A percentile compares a stretch with the other conserved stretches of the same genome.
These are phyloP conservation scores for Meghimatium bilineatum DNA, from an alignment of 2,888 invertebrate genomes.

Conservation along the genomic window DNA sequence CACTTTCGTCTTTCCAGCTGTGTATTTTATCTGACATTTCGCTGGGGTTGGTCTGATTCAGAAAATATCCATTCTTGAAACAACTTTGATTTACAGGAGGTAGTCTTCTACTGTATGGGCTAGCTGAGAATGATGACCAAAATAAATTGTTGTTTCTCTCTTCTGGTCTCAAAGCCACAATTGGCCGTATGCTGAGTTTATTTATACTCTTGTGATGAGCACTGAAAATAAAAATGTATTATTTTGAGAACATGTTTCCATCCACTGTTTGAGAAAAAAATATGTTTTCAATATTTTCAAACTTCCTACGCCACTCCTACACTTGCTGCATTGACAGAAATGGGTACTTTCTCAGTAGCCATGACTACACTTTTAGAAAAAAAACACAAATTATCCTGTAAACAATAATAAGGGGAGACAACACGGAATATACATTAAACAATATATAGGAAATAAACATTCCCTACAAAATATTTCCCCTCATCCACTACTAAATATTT, in stretches of 20 bases:
- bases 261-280: neutral
- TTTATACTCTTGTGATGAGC: conserved; percentile 66
- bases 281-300: too few species aligned
- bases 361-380: too few species aligned
- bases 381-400: too few species aligned
- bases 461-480: too few species aligned
- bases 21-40: neutral
- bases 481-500: too few species aligned
- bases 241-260: neutral
- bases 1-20: neutral
- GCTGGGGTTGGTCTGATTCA: neutral
- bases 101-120: conserved; percentile 32
- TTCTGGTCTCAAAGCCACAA: conserved; percentile 61
- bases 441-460: too few species aligned
- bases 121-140: conserved; percentile 60
- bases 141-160: conserved; percentile 71
- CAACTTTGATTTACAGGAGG: conserved; percentile 40
- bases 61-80: neutral
- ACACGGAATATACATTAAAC: too few species aligned
- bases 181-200: conserved; percentile 60
- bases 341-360: too few species aligned
- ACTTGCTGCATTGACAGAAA: too few species aligned
- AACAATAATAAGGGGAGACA: too few species aligned
- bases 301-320: neutral
- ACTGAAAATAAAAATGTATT: conserved; percentile 61